Conservation (phyloP, 2,113 vertebrate genomes). For the Manacus vitellinus region DNA sequence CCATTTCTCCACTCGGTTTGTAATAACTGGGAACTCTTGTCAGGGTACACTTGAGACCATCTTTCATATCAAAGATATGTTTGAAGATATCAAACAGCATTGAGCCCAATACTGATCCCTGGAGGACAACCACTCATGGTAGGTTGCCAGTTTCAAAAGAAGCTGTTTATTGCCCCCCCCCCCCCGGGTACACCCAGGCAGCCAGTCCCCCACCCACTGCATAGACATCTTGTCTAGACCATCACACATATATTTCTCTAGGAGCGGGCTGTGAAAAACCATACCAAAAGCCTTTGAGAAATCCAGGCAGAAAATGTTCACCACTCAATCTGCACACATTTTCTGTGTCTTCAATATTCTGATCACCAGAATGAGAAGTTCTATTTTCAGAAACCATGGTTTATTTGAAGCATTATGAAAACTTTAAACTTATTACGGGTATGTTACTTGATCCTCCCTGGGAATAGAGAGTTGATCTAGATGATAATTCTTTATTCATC, state of each 20-base stretch:
- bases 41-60: not conserved
- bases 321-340: not conserved
- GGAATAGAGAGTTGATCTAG: not conserved
- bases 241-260: not conserved
- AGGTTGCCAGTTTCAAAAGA: not conserved
- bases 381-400: not conserved
- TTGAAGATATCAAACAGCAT: not conserved
- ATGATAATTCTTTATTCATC: not conserved
- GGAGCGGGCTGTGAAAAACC: not conserved
- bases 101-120: fast-evolving
- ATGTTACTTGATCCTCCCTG: not conserved
- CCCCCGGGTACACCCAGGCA: no score
- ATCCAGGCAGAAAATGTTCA: not conserved
- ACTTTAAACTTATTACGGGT: not conserved
- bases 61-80: not conserved
- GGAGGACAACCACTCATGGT: no score
- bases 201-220: not conserved
- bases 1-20: not conserved
- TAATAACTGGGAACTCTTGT: fast-evolving
- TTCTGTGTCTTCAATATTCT: not conserved
- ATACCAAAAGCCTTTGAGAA: not conserved
- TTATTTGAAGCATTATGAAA: not conserved
- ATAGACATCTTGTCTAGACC: not conserved
- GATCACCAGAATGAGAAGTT: not conserved
- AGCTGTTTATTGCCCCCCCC: not conserved